Evolutionary conservation across 30 jellyfish, hydroid and myxozoan species (phyloP), one percentile per base, ranked within the genome.

Genomic region (Chrysaora quinquecirrha): DNA sequence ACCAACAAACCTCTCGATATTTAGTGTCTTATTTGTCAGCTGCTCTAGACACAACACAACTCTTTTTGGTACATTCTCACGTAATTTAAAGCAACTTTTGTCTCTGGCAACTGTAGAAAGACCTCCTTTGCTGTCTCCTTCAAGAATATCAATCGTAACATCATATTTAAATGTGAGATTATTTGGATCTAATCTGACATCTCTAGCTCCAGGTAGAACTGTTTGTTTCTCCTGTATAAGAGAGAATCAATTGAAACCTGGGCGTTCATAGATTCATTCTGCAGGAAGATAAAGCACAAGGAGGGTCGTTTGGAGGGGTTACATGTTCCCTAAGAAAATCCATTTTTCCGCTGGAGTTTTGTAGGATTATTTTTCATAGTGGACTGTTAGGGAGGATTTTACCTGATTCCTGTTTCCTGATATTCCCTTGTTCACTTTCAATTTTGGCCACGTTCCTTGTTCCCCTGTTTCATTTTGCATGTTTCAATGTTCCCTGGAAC

Each of bases 121-220:
- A n/a, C 91, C 64, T n/a, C 98, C 98, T 61, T 93, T 93, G 66
- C 97, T 87, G 46, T 80, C 98, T 62, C 75, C 97, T 70, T 93
- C 98, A 64, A 84, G 85, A 34, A 93, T 74, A 72, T 93, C 98
- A 34, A 93, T 73, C 2, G 97, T 93, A 18, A 93, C 80, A 71
- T 86, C 95, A 80, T 71, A 93, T 58, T 87, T 93, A 84, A 86
- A 93, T 0, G 72, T 46, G 49, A 81, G 62, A 52, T 70, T 83
- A 22, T 80, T 83, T 3, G 88, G 89, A 69, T 93, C 98, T 27
- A 84, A 24, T 48, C 85, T 76, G 9, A 24, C 34, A 23, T 74
- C 73, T 23, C 62, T 22, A 21, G 32, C 21, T 9, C 82, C 86
- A 23, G 73, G 76, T 28, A 50, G 47, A 1, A 68, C 73, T 30